Percentiles rank a stretch among this genome's conserved stretches.
Evolutionary conservation across 2,113 vertebrate genomes (phyloP).

Genomic region (Catharus bicknelli): DNA sequence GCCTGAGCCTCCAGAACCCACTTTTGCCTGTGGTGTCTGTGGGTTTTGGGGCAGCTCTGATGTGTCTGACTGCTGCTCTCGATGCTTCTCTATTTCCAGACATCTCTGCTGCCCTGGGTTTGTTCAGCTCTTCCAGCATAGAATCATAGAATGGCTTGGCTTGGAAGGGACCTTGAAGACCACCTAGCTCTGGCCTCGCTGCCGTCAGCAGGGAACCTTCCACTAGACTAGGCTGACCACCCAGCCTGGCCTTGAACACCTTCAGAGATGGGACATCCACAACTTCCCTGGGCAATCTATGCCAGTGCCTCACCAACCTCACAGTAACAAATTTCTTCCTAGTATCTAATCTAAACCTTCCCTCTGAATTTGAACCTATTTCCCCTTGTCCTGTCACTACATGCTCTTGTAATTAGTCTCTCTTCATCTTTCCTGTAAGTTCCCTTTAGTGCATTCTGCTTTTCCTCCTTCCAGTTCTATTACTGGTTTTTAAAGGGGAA

Average conservation of each 20-base stretch:
- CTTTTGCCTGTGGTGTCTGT: not conserved
- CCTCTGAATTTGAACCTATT: not conserved
- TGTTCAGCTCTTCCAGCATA: not conserved
- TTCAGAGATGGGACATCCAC: not conserved
- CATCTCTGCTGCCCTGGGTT: not conserved
- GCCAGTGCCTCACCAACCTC: not conserved
- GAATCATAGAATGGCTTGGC: not conserved
- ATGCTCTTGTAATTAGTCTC: not conserved
- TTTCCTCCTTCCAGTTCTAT: not conserved
- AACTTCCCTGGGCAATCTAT: not conserved
- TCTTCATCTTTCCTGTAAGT: not conserved
- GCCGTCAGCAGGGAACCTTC: not conserved
- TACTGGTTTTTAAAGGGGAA: not conserved
- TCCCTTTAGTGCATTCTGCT: not conserved
- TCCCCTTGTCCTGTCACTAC: not conserved
- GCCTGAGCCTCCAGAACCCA: not conserved
- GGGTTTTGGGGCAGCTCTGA: not conserved
- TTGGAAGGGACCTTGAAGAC: not conserved
- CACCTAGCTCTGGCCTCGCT: not conserved
- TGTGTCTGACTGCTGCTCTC: not conserved
- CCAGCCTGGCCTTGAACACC: not conserved
- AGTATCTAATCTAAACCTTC: not conserved
- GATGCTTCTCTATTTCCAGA: accelerated
- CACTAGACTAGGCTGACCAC: not conserved
- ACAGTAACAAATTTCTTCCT: not conserved